Base-by-base conservation (phyloP, 2,888 invertebrate genomes). In the Hemistola chrysoprasaria region DNA sequence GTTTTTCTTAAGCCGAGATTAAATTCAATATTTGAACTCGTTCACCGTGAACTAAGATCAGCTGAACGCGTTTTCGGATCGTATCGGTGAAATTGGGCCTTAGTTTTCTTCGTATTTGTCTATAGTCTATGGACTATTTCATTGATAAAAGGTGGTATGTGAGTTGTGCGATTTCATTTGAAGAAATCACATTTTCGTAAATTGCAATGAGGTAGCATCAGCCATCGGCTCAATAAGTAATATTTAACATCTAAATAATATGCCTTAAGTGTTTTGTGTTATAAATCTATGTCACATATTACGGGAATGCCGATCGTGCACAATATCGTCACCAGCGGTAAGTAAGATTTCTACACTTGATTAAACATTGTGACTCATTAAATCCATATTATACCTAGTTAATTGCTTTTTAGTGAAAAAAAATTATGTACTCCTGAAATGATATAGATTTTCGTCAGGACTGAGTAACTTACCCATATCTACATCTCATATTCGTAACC, bases 231-330 rank as follows among this genome's bases (percentile, higher is more conserved):
- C 48, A 56, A 51, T 61, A 60, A 59, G 59, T 54, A 65, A 48
- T 53, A 59, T 65, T 59, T 58, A 78, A 69, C 71, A 78, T 64
- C 72, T 65, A 60, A 70, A 53, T 86, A 86, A 74, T 86, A 87
- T 88, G 86, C 78, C 85, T 78, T 88, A 82, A 82, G 56, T 70
- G 64, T 71, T 74, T 77, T 75, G 66, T 78, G 68, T 68, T 66
- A 68, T 51, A 67, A 71, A 65, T 68, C 57, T 60, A 54, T 61
- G 67, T 63, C 59, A 67, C 56, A 67, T 67, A 61, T 67, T 65
- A 68, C 77, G 79, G 83, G 78, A 78, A 83, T 85, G 81, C 82
- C 82, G 76, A 85, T 79, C 78, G 78, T 78, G 69, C 80, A 75
- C 72, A 85, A 74, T 78, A 67, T 74, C 69, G 72, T 81, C 67